Conservation (phyloP, 2,888 invertebrate genomes). For the Drosophila sordidapex region DNA sequence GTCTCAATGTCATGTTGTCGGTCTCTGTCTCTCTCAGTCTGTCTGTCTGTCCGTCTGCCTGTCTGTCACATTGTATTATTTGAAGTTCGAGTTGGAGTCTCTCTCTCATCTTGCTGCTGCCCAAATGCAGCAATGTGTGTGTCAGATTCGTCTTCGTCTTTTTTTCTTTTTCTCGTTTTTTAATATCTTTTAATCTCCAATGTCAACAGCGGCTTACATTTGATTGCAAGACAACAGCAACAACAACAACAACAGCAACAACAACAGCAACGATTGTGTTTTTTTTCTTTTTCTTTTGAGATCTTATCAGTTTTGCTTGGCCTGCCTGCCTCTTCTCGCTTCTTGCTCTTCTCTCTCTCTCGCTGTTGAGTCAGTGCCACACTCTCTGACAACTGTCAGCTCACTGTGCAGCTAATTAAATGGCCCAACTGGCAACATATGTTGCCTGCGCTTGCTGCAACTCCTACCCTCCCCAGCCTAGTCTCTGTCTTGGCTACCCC, state of each 20-base stretch:
- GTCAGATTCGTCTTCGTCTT: conserved; percentile 63
- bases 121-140: conserved; percentile 51
- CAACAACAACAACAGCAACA: conserved; percentile 33
- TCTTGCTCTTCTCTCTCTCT: conserved; percentile 11
- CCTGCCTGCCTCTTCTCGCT: conserved; percentile 22
- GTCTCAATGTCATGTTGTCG: conserved; percentile 16
- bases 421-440: conserved; percentile 78
- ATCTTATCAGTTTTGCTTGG: conserved; percentile 69
- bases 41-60: conserved; percentile 24
- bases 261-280: conserved; percentile 49
- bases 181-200: conserved; percentile 82
- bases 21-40: conserved; percentile 36
- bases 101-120: conserved; percentile 43
- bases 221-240: conserved; percentile 77
- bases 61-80: conserved; percentile 48
- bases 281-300: conserved; percentile 41
- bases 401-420: conserved; percentile 73
- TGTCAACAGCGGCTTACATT: conserved; percentile 82
- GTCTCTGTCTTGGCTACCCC: conserved; percentile 48
- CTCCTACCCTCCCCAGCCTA: conserved; percentile 4
- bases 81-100: conserved; percentile 42
- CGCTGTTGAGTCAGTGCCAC: conserved; percentile 45
- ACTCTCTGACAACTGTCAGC: conserved; percentile 73
- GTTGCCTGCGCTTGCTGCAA: conserved; percentile 48
- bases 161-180: conserved; percentile 33